Evolutionary conservation across 2,888 invertebrate genomes (phyloP), one percentile per base, ranked within the genome.

Genomic region (Actias luna): DNA sequence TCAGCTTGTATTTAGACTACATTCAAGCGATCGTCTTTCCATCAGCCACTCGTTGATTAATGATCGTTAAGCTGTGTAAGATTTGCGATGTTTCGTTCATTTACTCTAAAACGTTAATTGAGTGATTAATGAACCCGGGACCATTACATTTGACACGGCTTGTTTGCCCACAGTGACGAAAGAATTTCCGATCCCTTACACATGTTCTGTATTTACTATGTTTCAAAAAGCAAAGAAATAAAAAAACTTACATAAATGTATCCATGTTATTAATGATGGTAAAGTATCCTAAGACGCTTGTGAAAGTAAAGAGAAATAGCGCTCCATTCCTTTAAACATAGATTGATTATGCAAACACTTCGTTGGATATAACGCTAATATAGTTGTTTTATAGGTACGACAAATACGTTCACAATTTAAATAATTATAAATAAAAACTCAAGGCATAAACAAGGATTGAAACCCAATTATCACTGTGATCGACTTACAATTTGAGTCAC

Each of bases 101-200:
- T 70, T 69, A 67, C 68, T 73, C 72, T 69, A 69, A 69, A 75
- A 75, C 72, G 75, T 73, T 88, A 89, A 92, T 89, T 88, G 84
- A 87, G 85, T 92, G 91, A 92, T 92, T 92, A 83, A 92, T 92
- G 87, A 78, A 87, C 76, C 79, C 60, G 62, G 68, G 75, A 80
- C 83, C 86, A 87, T 89, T 89, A 85, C 72, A 75, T 76, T 80
- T 79, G 89, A 86, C 89, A 88, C 83, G 87, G 84, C 84, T 85
- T 79, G 82, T 84, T n/a, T 87, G 77, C 55, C 77, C 69, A 72
- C 84, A 71, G 85, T 83, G 91, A 77, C 73, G 89, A 92, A 82
- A 85, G 89, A 89, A 78, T 71, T 72, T 74, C 70, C 72, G 72
- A 75, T 71, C 72, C 71, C 69, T 36, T 39, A 50, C 63, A 59